phyloP scores from a whole-genome alignment of 2,888 invertebrate genomes.

The Drosophila limbata region DNA sequence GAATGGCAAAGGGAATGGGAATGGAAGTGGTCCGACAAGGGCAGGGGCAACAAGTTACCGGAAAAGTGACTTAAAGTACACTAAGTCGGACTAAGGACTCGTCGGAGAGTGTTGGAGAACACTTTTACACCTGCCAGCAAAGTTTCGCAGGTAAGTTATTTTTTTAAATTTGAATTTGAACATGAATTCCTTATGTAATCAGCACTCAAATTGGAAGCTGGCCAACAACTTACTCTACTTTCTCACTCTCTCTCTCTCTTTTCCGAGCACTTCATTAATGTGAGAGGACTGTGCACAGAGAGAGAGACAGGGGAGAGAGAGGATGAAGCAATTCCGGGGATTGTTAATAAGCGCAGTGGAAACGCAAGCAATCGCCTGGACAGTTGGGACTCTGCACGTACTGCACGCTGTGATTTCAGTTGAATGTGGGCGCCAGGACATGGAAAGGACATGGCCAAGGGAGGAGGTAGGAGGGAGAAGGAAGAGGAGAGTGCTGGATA shows the following conservation, averaged over 20 bases:
- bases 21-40: conserved; percentile 4
- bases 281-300: conserved; percentile 43
- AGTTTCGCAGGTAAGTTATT: background rate
- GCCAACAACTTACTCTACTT: conserved; percentile 30
- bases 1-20: conserved; percentile 15
- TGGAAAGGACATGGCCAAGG: background rate
- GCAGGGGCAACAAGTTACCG: conserved; percentile 13
- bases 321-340: conserved; percentile 54
- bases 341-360: conserved; percentile 72
- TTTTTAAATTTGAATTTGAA: conserved; percentile 72
- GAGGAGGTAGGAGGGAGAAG: background rate
- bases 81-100: background rate
- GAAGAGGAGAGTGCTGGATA: background rate
- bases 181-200: conserved; percentile 82
- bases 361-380: conserved; percentile 28
- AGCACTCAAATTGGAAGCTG: conserved; percentile 51
- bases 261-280: conserved; percentile 76
- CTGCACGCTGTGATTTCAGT: conserved; percentile 65
- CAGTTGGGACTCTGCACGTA: conserved; percentile 61
- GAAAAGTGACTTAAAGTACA: conserved; percentile 18
- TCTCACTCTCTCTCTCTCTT: background rate
- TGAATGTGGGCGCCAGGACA: background rate
- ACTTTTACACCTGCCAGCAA: conserved; percentile 30
- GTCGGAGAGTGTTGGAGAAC: background rate
- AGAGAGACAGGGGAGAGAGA: background rate